Base-by-base conservation (phyloP, 2,797 vertebrate species). In the Lutjanus campechanus region DNA sequence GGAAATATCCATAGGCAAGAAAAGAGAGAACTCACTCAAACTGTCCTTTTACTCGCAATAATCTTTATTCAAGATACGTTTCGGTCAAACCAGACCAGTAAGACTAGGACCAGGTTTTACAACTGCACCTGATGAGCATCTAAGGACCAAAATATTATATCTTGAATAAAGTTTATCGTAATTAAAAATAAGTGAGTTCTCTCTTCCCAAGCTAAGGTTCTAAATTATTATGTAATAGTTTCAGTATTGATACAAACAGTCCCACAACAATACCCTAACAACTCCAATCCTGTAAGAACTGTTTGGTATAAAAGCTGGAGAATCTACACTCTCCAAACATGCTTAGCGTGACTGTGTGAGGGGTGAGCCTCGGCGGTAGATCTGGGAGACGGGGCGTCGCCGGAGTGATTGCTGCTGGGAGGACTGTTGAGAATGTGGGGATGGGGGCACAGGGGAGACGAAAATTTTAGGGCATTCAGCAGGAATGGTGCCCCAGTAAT, bases 401-500 rank as follows among this genome's bases (percentile, higher is more conserved):
- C 60, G 73, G 46, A 75, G 82, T 73, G 77, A 81, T 43, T 43
- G 80, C 67, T 77, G 81, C 67, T 77, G 81, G 56, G 78, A 79
- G 69, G 65, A 56, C 50, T 75, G 78, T 47, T 11, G 62, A 60
- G 71, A 75, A 49, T 15, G 51, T 59, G 63, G 82, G 75, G 87
- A 81, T 17, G 73, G 73, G 73, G 83, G 73, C 79, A 74, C 79
- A 25, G 63, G 73, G 62, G 78, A 76, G 74, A 78, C 16, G 15
- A 17, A 72, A 19, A 79, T 91, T 92, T 90, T 68, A 90, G 90
- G 80, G 83, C 91, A 92, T 91, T 92, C 91, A 92, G 91, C 90
- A 88, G 80, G 85, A 93, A 70, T 68, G 17, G 2, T 93, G 94
- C 53, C 92, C 93, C 82, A 94, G 82, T 95, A 93, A 90, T 93